Evolutionary conservation across 1,140 invertebrate genomes (phyloP), one percentile per base, ranked within the genome.

Genomic region (Drosophila funebris): DNA sequence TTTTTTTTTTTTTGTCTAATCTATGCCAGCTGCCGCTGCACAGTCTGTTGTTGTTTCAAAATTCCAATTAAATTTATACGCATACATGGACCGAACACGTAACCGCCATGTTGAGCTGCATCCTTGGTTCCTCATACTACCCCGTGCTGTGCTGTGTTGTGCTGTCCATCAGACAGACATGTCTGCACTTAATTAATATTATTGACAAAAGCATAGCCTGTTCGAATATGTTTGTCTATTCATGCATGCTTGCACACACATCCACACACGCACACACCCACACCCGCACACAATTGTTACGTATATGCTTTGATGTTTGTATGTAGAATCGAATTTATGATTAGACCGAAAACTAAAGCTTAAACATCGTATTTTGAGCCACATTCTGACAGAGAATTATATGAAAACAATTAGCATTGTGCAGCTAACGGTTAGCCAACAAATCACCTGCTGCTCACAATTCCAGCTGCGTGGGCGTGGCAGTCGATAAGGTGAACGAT

Each of bases 181-280:
- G 82, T 82, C 82, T 85, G 82, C 83, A 87, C 82, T 85, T 85
- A 85, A 85, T 85, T 85, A 85, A 85, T 87, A 87, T 85, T 85
- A 85, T 85, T 85, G 82, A 85, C 82, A 87, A 87, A 88, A 85
- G 82, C 82, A 73, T 77, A 61, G 63, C 54, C 64, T 53, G 64
- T 50, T 54, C 46, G 43, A 67, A 58, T 57, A 68, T 85, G 82
- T 85, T 87, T 85, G 82, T 87, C 73, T 85, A 87, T 82, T 81
- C 82, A 87, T 48, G 81, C 77, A 85, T 85, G 77, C 73, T 57
- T 77, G 82, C 69, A 48, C 66, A 46, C 63, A 16, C 44, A 60
- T 46, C 13, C 44, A 18, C 36, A 62, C 44, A 48, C 61, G 39
- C 52, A 50, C 50, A 20, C 64, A 27, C 44, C 29, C 54, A 46